Base-by-base conservation (phyloP, 2,113 vertebrate genomes). In the Oncorhynchus masou region DNA sequence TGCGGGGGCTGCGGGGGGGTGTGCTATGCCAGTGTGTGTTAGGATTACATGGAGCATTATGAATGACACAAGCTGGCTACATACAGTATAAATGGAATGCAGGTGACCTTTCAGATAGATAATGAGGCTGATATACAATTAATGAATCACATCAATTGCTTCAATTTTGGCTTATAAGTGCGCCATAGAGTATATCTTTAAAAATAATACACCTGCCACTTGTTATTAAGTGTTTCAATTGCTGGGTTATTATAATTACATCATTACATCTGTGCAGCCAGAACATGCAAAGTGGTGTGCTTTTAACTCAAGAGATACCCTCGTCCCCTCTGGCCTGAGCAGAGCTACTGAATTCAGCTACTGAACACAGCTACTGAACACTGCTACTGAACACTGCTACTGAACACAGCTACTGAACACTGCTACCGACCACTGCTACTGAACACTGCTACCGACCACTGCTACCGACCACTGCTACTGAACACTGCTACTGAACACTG, bases 391-490 rank as follows among this genome's bases (percentile, higher is more conserved):
- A 70, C 54, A 57, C 27, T 48, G 45, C 11, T 34, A 64, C 20
- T 22, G 9, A 31, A 69, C 16, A 60, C 49, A 2, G 74, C 54
- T 66, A 62, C 74, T 29, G 25, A 71, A 68, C 72, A 75, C 71
- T 68, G 74, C 1, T 39, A 39, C 19, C 12, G 3, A 29, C 45
- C 27, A 67, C 49, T 4, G 73, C 54, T 69, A 62, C 74, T 27
- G n/a, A 70, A 70, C 71, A 75, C 70, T 73, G 74, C 8, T 39
- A 39, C 19, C 4, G 7, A 29, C 39, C 25, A 67, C 49, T 4
- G 70, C 54, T 69, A 62, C 71, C 16, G 24, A 70, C 68, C 71
- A 75, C 70, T 71, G 72, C 1, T 31, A 31, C 31, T 34, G 31
- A 34, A 34, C 31, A 34, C 31, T 0, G 31, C 5, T 34, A 34